Evolutionary conservation across 1,140 invertebrate species (phyloP).

Genomic region (Nephila pilipes): DNA sequence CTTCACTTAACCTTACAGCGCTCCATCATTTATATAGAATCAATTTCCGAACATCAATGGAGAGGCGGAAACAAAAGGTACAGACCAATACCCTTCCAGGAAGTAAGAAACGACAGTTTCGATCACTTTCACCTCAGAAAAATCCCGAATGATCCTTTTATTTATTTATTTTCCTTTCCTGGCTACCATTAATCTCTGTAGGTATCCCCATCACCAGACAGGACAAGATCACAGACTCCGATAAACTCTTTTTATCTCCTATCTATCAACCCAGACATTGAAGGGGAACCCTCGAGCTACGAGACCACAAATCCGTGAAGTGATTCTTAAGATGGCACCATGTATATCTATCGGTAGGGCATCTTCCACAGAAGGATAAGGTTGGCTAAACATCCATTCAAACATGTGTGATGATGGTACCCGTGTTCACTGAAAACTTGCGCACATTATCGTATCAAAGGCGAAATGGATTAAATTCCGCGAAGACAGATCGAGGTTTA

Average conservation of each 20-base stretch:
- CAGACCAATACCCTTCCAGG: background rate
- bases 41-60: no score
- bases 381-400: background rate
- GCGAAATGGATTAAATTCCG: background rate
- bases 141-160: background rate
- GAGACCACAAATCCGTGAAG: background rate
- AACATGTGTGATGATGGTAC: background rate
- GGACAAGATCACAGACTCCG: constrained; percentile 25
- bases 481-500: background rate
- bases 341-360: background rate
- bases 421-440: background rate
- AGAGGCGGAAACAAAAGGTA: no score
- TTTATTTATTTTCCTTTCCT: no score
- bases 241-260: background rate
- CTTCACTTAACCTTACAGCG: no score
- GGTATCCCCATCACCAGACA: background rate
- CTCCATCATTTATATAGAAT: no score
- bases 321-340: background rate
- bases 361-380: background rate
- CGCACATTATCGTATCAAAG: background rate
- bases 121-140: background rate
- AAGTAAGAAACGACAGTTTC: background rate
- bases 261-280: background rate
- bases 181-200: background rate
- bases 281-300: background rate